These are phyloP conservation scores for Catharus minimus DNA, from an alignment of 2,113 vertebrate genomes.

Conservation along the genomic window DNA sequence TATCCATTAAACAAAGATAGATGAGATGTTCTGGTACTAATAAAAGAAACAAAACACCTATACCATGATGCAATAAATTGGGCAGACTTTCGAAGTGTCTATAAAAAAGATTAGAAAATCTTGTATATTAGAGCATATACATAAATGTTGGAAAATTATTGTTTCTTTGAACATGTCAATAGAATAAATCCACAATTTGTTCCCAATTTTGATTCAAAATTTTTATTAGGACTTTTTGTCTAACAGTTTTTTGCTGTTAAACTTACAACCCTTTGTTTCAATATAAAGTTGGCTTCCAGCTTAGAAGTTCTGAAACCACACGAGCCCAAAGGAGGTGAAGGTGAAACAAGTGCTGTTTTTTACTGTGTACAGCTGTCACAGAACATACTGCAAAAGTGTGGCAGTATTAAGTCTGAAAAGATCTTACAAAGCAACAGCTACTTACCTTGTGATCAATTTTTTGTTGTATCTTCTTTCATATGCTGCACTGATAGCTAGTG, in stretches of 20 bases:
- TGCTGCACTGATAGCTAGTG: constrained; percentile 94
- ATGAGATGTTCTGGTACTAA: background rate
- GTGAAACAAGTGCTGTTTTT: background rate
- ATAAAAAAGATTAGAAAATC: background rate
- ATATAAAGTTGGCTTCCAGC: background rate
- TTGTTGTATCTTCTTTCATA: constrained; percentile 97
- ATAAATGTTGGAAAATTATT: background rate
- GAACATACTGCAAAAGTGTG: background rate
- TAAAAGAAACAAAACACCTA: background rate
- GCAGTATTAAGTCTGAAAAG: background rate
- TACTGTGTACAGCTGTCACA: background rate
- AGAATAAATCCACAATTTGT: rapidly evolving
- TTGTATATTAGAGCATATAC: background rate
- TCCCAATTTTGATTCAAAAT: background rate
- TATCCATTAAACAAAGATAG: background rate
- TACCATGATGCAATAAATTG: background rate
- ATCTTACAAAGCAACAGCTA: background rate
- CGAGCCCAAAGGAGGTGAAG: background rate
- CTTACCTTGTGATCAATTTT: constrained; percentile 96
- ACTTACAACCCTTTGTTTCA: background rate
- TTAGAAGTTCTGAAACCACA: background rate
- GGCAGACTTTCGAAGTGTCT: background rate
- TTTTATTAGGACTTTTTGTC: background rate
- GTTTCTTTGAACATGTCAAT: background rate
- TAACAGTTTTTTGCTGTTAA: background rate